Evolutionary conservation across 2,113 vertebrate species (phyloP).

Genomic region (Dunckerocampus dactyliophorus): DNA sequence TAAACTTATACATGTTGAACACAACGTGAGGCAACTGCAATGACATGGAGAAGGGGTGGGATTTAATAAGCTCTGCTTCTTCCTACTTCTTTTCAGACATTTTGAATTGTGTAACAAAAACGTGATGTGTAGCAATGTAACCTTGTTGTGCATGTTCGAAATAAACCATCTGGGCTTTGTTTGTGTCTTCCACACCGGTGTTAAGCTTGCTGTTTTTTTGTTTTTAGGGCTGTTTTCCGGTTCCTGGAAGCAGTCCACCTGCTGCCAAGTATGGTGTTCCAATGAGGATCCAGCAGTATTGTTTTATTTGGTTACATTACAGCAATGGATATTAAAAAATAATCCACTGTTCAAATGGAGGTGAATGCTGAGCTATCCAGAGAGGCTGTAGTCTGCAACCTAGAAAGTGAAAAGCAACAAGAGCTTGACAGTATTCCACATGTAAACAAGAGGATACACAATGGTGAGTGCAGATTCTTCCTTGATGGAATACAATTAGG

Average conservation of each 20-base stretch:
- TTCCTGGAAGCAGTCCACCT: slow-evolving; percentile 17
- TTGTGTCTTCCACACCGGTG: not conserved
- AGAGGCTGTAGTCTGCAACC: slow-evolving; percentile 22
- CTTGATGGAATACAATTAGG: not conserved
- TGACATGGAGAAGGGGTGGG: too few species aligned
- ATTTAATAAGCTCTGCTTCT: too few species aligned
- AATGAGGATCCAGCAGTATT: slow-evolving; percentile 18
- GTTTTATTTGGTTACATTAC: slow-evolving; percentile 11
- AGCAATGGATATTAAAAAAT: slow-evolving; percentile 29
- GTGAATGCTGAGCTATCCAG: slow-evolving; percentile 29
- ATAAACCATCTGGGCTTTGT: too few species aligned
- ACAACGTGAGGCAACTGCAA: too few species aligned
- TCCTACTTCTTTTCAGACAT: too few species aligned
- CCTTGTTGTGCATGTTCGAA: too few species aligned
- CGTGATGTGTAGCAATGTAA: too few species aligned
- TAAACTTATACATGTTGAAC: too few species aligned
- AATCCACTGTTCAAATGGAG: slow-evolving; percentile 49
- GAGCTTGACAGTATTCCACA: slow-evolving; percentile 24
- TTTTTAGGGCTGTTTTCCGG: slow-evolving; percentile 9
- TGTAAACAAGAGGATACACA: slow-evolving; percentile 33
- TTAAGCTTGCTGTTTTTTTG: not conserved
- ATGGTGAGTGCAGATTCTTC: slow-evolving; percentile 55
- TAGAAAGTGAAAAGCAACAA: slow-evolving; percentile 26
- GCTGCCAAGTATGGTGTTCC: slow-evolving; percentile 18
- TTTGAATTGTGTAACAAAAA: too few species aligned